phyloP scores from a whole-genome alignment of 1,140 invertebrate genomes.

The Pygmarrhopalites habei region DNA sequence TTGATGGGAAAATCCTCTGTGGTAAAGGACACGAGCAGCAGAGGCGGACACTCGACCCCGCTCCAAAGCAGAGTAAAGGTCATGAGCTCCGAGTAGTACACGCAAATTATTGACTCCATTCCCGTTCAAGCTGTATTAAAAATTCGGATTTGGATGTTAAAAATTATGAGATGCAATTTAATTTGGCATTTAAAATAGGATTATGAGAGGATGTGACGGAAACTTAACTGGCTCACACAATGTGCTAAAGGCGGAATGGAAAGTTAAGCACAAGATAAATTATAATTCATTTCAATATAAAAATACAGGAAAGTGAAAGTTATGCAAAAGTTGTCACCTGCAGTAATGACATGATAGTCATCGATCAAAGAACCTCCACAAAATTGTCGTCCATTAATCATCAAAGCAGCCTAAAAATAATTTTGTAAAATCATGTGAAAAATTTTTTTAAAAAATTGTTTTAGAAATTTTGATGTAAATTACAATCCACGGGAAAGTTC shows the following conservation, averaged over 20 bases:
- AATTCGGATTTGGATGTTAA: background rate
- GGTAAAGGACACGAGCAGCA: background rate
- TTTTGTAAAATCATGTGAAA: background rate
- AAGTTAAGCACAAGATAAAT: too few relatives aligned
- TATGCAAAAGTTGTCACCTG: slow-evolving; percentile 5
- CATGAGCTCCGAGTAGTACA: slow-evolving; percentile 12
- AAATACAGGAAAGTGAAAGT: background rate
- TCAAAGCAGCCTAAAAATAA: slow-evolving; percentile 3
- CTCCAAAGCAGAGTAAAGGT: slow-evolving; percentile 4
- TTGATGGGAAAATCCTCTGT: slow-evolving; percentile 14
- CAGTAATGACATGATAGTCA: slow-evolving; percentile 9
- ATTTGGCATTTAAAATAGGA: too few relatives aligned
- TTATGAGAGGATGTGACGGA: too few relatives aligned
- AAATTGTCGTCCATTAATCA: slow-evolving; percentile 16
- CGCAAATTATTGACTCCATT: slow-evolving; percentile 7
- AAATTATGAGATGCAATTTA: too few relatives aligned
- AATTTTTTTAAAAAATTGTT: background rate
- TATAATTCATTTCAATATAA: background rate
- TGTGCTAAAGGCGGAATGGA: too few relatives aligned
- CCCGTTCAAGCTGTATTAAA: slow-evolving; percentile 2
- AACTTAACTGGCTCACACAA: too few relatives aligned
- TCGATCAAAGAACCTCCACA: slow-evolving; percentile 19
- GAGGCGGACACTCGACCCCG: background rate
- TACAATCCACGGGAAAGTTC: slow-evolving; percentile 21
- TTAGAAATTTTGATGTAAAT: background rate